Base-by-base conservation (phyloP, 2,113 vertebrate genomes). In the Chaetodon trifascialis region DNA sequence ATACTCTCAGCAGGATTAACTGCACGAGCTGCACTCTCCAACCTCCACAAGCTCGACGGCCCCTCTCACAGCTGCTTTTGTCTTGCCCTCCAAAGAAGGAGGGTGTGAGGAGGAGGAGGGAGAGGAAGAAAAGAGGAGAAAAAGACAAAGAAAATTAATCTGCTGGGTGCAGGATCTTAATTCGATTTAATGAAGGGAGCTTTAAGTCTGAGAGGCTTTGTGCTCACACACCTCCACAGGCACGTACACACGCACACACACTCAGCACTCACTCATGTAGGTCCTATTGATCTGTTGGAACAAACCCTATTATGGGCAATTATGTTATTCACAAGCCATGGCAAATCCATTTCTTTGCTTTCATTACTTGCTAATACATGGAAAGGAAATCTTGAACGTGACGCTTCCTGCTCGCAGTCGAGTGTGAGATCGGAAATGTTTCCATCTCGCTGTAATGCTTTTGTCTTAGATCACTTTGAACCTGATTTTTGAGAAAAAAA, bases 91-190 rank as follows among this genome's bases (percentile, higher is more conserved):
- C 25, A 21, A 77, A 75, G 56, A 80, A 65, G 77, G 83, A 87
- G 89, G 78, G 88, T 88, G 86, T 66, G 77, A 88, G 76, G 71
- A 81, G 83, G 79, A 84, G 74, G 73, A 58, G 79, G 59, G 74
- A 80, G 64, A 78, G 80, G 76, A 86, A 77, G 71, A 82, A 90
- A 79, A 65, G 79, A 80, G 75, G 49, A 60, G 84, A 79, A 66
- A 76, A 87, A 90, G 86, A 94, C 88, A 93, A 88, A 92, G 85
- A 93, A 93, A 93, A 93, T 92, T 86, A 94, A 94, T 94, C 93
- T 94, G 88, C 88, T 88, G 88, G 91, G 89, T 93, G 93, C 88
- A 89, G 84, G 92, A 95, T 94, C 92, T 93, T 95, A 95, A 95
- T 94, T 92, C 85, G 87, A 88, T 95, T 93, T 94, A 93, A 94